A percentile compares a stretch with the other conserved stretches of the same genome.
Conservation (phyloP, 2,113 vertebrate genomes). For the Dermatemys mawii region DNA sequence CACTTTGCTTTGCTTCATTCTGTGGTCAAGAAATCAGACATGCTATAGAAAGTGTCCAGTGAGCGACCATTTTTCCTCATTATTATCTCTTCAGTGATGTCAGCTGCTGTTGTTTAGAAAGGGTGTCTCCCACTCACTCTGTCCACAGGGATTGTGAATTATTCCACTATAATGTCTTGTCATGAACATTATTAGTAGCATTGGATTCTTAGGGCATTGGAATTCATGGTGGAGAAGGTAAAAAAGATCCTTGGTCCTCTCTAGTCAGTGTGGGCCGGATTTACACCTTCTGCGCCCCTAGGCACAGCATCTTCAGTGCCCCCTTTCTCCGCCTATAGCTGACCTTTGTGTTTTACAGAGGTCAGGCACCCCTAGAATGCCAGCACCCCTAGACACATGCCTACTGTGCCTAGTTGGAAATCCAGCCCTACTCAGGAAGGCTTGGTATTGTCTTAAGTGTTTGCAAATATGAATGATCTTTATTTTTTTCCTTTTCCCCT, state of each 20-base stretch:
- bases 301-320: too few species aligned
- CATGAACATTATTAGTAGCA: background rate
- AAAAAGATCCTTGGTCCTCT: background rate
- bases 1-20: too few species aligned
- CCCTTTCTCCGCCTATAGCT: too few species aligned
- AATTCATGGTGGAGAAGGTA: background rate
- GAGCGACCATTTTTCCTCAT: background rate
- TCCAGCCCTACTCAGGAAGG: background rate
- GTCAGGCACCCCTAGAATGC: too few species aligned
- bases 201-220: background rate
- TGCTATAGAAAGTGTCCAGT: background rate
- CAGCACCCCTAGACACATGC: too few species aligned
- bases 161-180: background rate
- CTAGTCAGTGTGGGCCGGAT: background rate
- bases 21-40: too few species aligned
- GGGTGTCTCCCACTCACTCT: background rate
- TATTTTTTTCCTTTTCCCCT: background rate
- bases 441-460: background rate
- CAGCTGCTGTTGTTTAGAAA: background rate
- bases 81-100: background rate
- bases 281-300: too few species aligned
- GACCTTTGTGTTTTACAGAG: too few species aligned
- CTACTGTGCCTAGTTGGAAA: too few species aligned
- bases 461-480: background rate
- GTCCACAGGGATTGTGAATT: background rate